Evolutionary conservation across 2,797 vertebrate genomes (phyloP), one percentile per base, ranked within the genome.

Genomic region (Squalus acanthias): DNA sequence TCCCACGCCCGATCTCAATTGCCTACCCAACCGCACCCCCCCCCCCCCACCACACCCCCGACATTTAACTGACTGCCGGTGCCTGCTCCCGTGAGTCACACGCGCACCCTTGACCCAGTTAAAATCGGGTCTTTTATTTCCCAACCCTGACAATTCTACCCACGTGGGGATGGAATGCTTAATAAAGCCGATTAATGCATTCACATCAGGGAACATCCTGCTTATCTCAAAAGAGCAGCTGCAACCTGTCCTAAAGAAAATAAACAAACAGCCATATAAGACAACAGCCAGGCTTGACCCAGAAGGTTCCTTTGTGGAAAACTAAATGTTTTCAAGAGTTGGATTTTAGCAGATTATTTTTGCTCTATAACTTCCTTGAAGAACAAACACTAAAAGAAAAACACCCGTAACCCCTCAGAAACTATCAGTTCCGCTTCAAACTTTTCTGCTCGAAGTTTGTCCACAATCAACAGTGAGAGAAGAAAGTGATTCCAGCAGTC

Each of bases 151-250:
- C 1, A 65, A 92, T 13, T 15, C 33, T 8, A 57, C 24, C 53
- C 7, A 1, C 13, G 53, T 5, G 10, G 60, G 6, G 33, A 82
- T 7, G 7, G 60, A 65, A 92, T 92, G 33, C 63, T n/a, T 17
- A 17, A 9, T 39, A n/a, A 65, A n/a, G 63, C 60, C 33, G 7
- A 39, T 65, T 92, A 65, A 65, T 22, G n/a, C 13, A 65, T 65
- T 65, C 33, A 67, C 29, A 82, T 82, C 60, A 92, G n/a, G 5
- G 63, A n/a, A 92, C 29, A 7, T 65, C n/a, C 89, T 92, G 15
- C 76, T 82, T 92, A 63, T 92, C 89, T 92, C 89, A 65, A 22
- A 92, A 63, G 89, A 39, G n/a, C 89, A 91, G 57, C 53, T 63
- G 57, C 57, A 63, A 65, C 60, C 60, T 1, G 63, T 65, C 13